Percentiles rank a stretch among this genome's conserved stretches.
These are phyloP conservation scores for Halcyon leucocephala DNA, from an alignment of 2,797 vertebrate genomes.

Conservation along the genomic window DNA sequence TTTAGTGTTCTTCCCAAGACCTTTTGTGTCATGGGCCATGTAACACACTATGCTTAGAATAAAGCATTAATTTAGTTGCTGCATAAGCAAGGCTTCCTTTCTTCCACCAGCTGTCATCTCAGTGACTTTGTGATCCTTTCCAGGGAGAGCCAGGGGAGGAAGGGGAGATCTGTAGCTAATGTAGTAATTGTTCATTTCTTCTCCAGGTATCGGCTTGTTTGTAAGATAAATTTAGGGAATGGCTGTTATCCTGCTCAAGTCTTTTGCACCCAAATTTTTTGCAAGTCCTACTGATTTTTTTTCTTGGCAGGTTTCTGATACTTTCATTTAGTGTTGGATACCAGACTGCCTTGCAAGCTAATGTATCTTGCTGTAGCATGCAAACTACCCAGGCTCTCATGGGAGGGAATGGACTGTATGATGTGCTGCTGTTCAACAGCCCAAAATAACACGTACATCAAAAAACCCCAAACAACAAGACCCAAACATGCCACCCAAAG, in stretches of 20 bases:
- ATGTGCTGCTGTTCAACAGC: background rate
- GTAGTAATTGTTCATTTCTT: accelerated
- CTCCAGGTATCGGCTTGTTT: background rate
- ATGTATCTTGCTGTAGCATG: background rate
- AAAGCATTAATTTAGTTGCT: background rate
- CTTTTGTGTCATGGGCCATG: accelerated
- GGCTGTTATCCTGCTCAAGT: accelerated
- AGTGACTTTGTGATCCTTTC: background rate
- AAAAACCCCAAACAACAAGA: background rate
- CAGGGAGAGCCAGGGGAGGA: background rate
- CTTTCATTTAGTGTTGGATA: background rate
- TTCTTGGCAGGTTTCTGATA: background rate
- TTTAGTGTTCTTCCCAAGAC: background rate
- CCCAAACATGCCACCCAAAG: background rate
- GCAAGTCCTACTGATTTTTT: background rate
- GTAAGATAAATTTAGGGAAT: background rate
- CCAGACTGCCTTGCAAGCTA: background rate
- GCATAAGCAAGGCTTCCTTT: background rate
- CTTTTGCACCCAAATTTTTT: background rate
- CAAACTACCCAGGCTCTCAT: accelerated
- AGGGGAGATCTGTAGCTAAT: background rate
- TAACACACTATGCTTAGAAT: background rate
- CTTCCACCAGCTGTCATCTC: background rate
- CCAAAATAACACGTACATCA: background rate
- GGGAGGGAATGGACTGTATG: background rate